phyloP scores from a whole-genome alignment of 2,113 vertebrate genomes.

The Lampris megalopsis region DNA sequence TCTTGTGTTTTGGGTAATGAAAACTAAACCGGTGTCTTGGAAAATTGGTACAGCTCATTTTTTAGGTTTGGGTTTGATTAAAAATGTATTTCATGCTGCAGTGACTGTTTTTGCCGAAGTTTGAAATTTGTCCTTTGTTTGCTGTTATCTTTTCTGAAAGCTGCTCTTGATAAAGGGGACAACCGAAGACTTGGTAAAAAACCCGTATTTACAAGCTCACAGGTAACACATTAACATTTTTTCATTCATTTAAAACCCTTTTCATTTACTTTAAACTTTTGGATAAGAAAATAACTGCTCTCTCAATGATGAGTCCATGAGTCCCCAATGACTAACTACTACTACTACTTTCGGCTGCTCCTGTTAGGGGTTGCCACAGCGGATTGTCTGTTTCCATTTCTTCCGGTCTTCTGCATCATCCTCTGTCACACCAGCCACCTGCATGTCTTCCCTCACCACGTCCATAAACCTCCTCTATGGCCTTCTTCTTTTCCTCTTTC shows the following conservation, averaged over 20 bases:
- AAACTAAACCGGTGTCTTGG: not conserved
- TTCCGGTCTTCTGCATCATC: too few species aligned
- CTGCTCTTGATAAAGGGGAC: conserved; percentile 95
- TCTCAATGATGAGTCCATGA: too few species aligned
- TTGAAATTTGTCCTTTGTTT: conserved; percentile 14
- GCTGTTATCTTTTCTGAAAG: conserved; percentile 69
- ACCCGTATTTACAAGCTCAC: conserved; percentile 91
- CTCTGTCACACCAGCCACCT: too few species aligned
- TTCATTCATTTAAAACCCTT: conserved; percentile 1
- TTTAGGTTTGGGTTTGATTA: conserved; percentile 12
- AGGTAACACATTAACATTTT: conserved; percentile 81
- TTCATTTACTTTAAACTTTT: too few species aligned
- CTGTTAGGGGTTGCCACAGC: too few species aligned
- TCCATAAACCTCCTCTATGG: too few species aligned
- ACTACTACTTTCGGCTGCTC: too few species aligned
- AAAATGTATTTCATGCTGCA: not conserved
- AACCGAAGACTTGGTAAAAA: conserved; percentile 91
- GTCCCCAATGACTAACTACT: too few species aligned
- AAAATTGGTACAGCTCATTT: conserved; percentile 9
- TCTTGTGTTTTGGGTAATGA: conserved; percentile 20
- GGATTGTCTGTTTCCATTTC: too few species aligned
- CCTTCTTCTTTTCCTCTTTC: too few species aligned
- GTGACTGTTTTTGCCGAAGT: not conserved
- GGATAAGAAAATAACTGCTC: too few species aligned
- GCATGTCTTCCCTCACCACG: too few species aligned